Percentiles rank a stretch among this genome's conserved stretches.
phyloP scores from a whole-genome alignment of 2,113 vertebrate species.

The Notarius lentiginosus region DNA sequence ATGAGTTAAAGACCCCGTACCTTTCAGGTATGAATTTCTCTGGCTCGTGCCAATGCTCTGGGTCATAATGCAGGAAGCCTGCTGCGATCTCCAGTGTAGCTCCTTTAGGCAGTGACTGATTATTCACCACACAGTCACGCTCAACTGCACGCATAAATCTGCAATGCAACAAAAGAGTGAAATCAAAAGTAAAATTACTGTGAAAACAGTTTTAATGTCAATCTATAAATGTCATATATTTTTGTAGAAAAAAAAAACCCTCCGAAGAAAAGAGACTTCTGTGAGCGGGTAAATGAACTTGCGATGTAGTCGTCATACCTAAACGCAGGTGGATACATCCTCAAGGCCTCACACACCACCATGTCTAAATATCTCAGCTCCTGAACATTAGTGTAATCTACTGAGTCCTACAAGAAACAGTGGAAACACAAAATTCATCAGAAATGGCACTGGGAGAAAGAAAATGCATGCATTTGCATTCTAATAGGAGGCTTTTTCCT shows the following conservation, averaged over 20 bases:
- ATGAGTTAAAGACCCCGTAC: slow-evolving; percentile 59
- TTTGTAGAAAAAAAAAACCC: neutral
- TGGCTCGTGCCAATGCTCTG: slow-evolving; percentile 83
- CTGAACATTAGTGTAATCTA: slow-evolving; percentile 80
- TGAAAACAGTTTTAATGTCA: neutral
- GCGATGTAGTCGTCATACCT: slow-evolving; percentile 69
- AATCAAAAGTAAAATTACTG: neutral
- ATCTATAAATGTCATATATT: neutral
- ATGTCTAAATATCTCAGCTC: slow-evolving; percentile 91
- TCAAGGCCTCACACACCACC: slow-evolving; percentile 86
- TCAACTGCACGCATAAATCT: slow-evolving; percentile 84
- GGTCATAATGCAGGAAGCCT: slow-evolving; percentile 84
- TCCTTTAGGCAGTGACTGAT: slow-evolving; percentile 81
- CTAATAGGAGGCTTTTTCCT: neutral
- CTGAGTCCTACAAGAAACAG: slow-evolving; percentile 68
- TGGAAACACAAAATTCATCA: slow-evolving; percentile 52
- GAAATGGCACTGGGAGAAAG: neutral
- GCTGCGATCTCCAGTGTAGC: slow-evolving; percentile 80
- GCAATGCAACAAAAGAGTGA: slow-evolving; percentile 1
- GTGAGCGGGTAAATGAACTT: too few relatives aligned
- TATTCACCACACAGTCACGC: slow-evolving; percentile 78
- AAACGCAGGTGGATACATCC: slow-evolving; percentile 91
- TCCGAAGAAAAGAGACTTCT: neutral
- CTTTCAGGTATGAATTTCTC: slow-evolving; percentile 90
- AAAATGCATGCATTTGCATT: neutral